Conservation (phyloP, 2,113 vertebrate genomes). For the Ascaphus truei region DNA sequence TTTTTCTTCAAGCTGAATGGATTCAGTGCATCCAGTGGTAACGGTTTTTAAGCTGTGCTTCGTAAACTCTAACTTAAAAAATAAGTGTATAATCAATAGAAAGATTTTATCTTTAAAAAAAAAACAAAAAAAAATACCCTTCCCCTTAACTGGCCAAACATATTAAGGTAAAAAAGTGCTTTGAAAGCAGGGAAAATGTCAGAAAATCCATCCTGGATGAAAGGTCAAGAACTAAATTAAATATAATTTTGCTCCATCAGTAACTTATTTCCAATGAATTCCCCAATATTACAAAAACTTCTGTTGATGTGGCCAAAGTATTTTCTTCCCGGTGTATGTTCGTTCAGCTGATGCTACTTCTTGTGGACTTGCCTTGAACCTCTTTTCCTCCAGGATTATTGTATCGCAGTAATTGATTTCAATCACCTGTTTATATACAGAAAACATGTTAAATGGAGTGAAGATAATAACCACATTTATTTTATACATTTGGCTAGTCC, state of each 20-base stretch:
- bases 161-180: constrained; percentile 45
- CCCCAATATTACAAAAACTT: not conserved
- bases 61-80: constrained; percentile 26
- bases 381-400: not conserved
- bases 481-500: too few species aligned
- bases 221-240: not conserved
- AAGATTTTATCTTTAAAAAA: constrained; percentile 15
- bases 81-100: constrained; percentile 17
- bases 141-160: constrained; percentile 42
- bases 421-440: constrained; percentile 53
- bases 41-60: constrained; percentile 41
- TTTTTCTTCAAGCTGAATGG: constrained; percentile 47
- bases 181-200: constrained; percentile 33
- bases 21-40: constrained; percentile 46
- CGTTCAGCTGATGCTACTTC: not conserved
- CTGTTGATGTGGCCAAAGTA: not conserved
- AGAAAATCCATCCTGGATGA: constrained; percentile 13
- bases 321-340: not conserved
- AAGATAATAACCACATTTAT: too few species aligned
- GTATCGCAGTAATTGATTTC: constrained; percentile 25
- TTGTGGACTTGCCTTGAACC: not conserved
- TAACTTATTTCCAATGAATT: not conserved
- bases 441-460: too few species aligned
- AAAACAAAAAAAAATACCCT: constrained; percentile 34
- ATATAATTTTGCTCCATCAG: not conserved